A percentile compares a stretch with the other conserved stretches of the same genome.
These are phyloP conservation scores for Aspidoscelis tigris DNA, from an alignment of 2,113 vertebrate species.

Conservation along the genomic window DNA sequence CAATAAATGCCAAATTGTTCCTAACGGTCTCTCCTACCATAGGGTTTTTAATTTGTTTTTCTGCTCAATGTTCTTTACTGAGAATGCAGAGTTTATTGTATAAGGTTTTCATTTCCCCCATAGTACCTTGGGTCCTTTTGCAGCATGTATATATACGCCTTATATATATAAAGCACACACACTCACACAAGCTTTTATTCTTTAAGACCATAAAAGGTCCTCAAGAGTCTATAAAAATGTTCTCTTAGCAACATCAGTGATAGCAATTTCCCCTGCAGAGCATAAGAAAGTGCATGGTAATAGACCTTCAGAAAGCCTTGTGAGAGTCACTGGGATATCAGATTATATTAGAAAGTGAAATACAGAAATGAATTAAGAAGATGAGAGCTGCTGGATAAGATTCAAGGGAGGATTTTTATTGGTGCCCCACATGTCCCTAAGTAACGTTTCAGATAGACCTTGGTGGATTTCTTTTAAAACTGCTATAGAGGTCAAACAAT, in stretches of 20 bases:
- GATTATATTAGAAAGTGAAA: slow-evolving; percentile 50
- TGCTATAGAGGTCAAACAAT: not conserved
- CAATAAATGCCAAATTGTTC: slow-evolving; percentile 79
- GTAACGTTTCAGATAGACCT: not conserved
- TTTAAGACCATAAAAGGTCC: slow-evolving; percentile 57
- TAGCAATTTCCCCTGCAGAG: slow-evolving; percentile 50
- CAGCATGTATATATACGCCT: slow-evolving; percentile 61
- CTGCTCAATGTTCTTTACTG: slow-evolving; percentile 71
- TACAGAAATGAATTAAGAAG: slow-evolving; percentile 31
- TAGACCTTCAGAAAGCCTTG: slow-evolving; percentile 52
- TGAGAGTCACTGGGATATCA: slow-evolving; percentile 43
- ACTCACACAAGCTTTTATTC: slow-evolving; percentile 20
- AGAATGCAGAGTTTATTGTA: slow-evolving; percentile 67
- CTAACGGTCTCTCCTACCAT: slow-evolving; percentile 73
- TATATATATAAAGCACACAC: slow-evolving; percentile 6
- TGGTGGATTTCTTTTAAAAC: not conserved
- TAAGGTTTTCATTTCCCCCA: slow-evolving; percentile 65
- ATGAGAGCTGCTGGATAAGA: slow-evolving; percentile 18
- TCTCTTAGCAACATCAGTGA: slow-evolving; percentile 52
- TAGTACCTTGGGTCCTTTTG: slow-evolving; percentile 63
- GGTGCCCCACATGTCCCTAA: not conserved
- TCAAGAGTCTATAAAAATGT: slow-evolving; percentile 56
- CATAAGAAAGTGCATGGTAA: slow-evolving; percentile 44
- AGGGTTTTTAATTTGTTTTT: slow-evolving; percentile 73
- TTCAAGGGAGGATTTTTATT: slow-evolving; percentile 21